A percentile compares a stretch with the other conserved stretches of the same genome.
phyloP scores from a whole-genome alignment of 2,888 invertebrate species.

The Polydesmus complanatus region DNA sequence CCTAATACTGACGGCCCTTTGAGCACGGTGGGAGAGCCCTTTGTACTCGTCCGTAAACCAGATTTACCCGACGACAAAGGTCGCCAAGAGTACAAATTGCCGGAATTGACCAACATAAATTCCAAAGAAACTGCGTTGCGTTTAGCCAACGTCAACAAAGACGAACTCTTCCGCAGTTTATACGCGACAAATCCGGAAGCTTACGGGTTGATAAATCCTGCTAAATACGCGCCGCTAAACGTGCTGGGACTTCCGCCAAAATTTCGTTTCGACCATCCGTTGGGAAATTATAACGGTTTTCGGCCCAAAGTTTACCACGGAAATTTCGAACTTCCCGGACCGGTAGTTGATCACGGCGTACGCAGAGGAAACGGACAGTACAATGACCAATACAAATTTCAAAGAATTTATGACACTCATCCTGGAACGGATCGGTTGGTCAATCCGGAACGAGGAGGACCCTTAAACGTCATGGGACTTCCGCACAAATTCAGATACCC shows the following conservation, averaged over 20 bases:
- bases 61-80: background rate
- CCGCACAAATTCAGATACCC: slow-evolving; percentile 5
- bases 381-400: slow-evolving; percentile 2
- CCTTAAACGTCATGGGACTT: slow-evolving; percentile 6
- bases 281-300: slow-evolving; percentile 1
- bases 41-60: background rate
- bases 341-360: slow-evolving; percentile 1
- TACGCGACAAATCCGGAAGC: slow-evolving; percentile 8
- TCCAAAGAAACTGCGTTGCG: too few relatives aligned
- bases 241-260: slow-evolving; percentile 9
- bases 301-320: background rate
- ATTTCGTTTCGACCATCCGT: background rate
- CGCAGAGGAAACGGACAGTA: slow-evolving; percentile 5
- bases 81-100: background rate
- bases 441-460: slow-evolving; percentile 4
- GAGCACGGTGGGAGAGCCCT: background rate
- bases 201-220: slow-evolving; percentile 1
- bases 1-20: background rate
- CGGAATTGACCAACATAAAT: background rate
- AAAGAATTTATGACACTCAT: slow-evolving; percentile 5
- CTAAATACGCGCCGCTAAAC: background rate
- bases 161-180: slow-evolving; percentile 2
- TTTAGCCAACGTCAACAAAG: background rate
- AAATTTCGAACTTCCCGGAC: background rate
- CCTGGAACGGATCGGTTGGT: slow-evolving; percentile 4